Conservation (phyloP, 2,888 invertebrate species). For the Volucella inanis region DNA sequence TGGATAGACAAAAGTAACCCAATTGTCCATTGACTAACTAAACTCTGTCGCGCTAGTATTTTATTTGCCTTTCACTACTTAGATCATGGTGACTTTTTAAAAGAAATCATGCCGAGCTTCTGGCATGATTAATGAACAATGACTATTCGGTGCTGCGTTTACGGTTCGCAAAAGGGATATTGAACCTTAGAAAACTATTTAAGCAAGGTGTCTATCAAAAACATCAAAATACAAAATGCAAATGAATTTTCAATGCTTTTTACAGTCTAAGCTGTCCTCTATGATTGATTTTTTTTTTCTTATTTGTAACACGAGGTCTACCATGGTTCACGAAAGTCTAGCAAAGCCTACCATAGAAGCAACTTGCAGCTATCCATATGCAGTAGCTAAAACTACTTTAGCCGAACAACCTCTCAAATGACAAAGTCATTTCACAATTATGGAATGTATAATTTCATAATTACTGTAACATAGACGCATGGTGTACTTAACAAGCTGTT, state of each 20-base stretch:
- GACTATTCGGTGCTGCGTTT: constrained; percentile 32
- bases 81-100: background rate
- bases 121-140: constrained; percentile 54
- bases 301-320: constrained; percentile 8
- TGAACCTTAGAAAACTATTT: constrained; percentile 46
- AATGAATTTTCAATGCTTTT: constrained; percentile 34
- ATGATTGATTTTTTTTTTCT: constrained; percentile 22
- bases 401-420: constrained; percentile 60
- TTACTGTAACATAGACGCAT: constrained; percentile 42
- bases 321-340: background rate
- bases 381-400: constrained; percentile 24
- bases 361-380: constrained; percentile 45
- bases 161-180: constrained; percentile 32
- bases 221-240: background rate
- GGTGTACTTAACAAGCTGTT: constrained; percentile 6
- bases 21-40: background rate
- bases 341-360: constrained; percentile 32
- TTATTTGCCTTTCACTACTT: background rate
- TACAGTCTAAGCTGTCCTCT: constrained; percentile 10
- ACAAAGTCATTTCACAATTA: constrained; percentile 67
- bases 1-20: constrained; percentile 50
- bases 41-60: constrained; percentile 22
- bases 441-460: constrained; percentile 69
- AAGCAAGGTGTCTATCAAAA: constrained; percentile 45
- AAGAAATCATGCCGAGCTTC: constrained; percentile 2